Base-by-base conservation (phyloP, 2,888 invertebrate species). In the Nebria salina region DNA sequence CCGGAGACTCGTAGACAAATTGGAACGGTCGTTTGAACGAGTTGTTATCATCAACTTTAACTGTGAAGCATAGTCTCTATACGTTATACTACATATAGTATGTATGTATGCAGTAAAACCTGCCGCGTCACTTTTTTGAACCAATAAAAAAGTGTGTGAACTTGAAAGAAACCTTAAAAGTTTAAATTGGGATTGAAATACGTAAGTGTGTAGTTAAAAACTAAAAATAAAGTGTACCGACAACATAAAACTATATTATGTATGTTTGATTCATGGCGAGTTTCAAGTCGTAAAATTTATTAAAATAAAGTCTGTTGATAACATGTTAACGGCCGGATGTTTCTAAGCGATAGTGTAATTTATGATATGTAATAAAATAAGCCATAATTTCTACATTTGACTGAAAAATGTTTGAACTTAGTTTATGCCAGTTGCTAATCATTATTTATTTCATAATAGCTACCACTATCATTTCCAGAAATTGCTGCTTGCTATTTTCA, bases 321-420 rank as follows among this genome's bases (percentile, higher is more conserved):
- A 79, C 79, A 79, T 75, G 74, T 74, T 79, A 65, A 79, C 73
- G 74, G 79, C 65, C 79, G 74, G 79, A 74, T 74, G 74, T 74
- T 74, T 73, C 79, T 79, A 75, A 75, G 70, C 74, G 79, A 79
- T 79, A 79, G 75, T 79, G 74, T 74, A 75, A 79, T 79, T 79
- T 79, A 79, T 79, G 79, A 73, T 43, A 79, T 74, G 79, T 79
- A 79, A 79, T 79, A 79, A 79, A 79, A 54, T 54, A 54, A 34
- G 34, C 34, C 13, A 54, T 54, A 54, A 11, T 54, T 54, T 54
- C 13, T 54, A 54, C 54, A 54, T 54, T 54, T 54, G 54, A 34
- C 34, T 34, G 34, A 34, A 34, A 34, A 34, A 34, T 34, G 34
- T 34, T 34, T 34, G 34, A 34, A 34, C 34, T 34, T 34, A 34